Evolutionary conservation across 2,113 vertebrate genomes (phyloP).

Genomic region (Pterophyllum scalare): DNA sequence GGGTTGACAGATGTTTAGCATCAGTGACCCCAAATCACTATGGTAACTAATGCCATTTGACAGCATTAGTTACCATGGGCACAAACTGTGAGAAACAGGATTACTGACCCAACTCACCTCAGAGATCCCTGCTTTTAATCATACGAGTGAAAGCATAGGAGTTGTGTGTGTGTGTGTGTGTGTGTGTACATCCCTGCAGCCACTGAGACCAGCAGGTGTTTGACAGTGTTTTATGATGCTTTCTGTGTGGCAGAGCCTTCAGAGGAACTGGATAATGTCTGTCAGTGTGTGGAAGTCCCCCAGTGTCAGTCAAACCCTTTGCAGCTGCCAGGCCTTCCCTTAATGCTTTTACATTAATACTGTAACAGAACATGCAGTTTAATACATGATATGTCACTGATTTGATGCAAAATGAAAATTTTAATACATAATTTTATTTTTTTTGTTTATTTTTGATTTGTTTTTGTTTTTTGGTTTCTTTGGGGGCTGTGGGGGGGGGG

Average conservation of each 20-base stretch:
- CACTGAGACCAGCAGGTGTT: not conserved
- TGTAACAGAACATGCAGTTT: conserved; percentile 33
- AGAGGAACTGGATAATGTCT: not conserved
- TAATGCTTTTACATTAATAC: conserved; percentile 30
- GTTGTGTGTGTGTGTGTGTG: not conserved
- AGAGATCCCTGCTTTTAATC: not conserved
- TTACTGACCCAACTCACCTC: conserved; percentile 11
- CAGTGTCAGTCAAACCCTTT: not conserved
- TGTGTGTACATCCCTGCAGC: not conserved
- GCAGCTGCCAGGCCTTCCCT: not conserved
- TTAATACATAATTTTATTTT: not conserved
- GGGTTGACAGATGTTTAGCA: not conserved
- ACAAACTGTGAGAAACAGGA: conserved; percentile 11
- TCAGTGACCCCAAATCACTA: not conserved
- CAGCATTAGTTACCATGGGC: not conserved
- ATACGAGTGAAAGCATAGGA: not conserved
- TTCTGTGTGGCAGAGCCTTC: not conserved
- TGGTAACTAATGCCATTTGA: not conserved
- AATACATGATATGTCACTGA: conserved; percentile 9
- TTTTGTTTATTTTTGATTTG: not conserved
- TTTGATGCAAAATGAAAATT: conserved; percentile 6
- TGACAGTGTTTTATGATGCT: not conserved
- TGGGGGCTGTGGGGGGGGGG: no score
- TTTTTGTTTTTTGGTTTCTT: no score
- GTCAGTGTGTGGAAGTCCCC: not conserved